Conservation (phyloP, 2,888 invertebrate genomes). For the Keiferia lycopersicella region DNA sequence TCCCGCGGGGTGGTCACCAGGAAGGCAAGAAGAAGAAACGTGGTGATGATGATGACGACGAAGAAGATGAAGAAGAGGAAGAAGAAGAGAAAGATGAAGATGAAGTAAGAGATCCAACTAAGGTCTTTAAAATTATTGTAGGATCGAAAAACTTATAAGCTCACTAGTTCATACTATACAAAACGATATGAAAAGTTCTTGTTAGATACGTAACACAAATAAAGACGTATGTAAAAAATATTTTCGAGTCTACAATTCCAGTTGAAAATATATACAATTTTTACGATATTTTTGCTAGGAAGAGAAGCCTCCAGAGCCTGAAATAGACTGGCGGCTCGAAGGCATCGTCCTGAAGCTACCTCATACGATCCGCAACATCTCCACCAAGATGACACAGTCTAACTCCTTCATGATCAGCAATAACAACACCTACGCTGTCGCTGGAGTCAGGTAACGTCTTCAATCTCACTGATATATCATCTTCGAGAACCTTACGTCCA, state of each 20-base stretch:
- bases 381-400: conserved; percentile 93
- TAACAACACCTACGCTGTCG: conserved; percentile 94
- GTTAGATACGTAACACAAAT: no score
- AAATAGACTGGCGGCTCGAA: conserved; percentile 64
- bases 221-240: no score
- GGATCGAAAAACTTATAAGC: no score
- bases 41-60: conserved; percentile 47
- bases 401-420: conserved; percentile 96
- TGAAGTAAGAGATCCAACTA: conserved; percentile 29
- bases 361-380: conserved; percentile 95
- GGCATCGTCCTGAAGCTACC: conserved; percentile 87
- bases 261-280: no score
- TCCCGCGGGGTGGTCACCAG: conserved; percentile 62
- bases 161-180: no score
- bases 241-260: no score
- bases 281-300: conserved; percentile 53
- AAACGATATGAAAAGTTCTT: no score
- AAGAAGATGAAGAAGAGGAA: conserved; percentile 24
- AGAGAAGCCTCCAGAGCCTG: conserved; percentile 61
- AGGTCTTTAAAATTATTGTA: no score
- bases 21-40: conserved; percentile 50
- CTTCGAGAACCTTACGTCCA: no score
- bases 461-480: no score
- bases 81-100: conserved; percentile 8
- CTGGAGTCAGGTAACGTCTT: conserved; percentile 88